A percentile compares a stretch with the other conserved stretches of the same genome.
These are phyloP conservation scores for Neogale vison DNA, from an alignment of 2,113 vertebrate genomes.

Conservation along the genomic window DNA sequence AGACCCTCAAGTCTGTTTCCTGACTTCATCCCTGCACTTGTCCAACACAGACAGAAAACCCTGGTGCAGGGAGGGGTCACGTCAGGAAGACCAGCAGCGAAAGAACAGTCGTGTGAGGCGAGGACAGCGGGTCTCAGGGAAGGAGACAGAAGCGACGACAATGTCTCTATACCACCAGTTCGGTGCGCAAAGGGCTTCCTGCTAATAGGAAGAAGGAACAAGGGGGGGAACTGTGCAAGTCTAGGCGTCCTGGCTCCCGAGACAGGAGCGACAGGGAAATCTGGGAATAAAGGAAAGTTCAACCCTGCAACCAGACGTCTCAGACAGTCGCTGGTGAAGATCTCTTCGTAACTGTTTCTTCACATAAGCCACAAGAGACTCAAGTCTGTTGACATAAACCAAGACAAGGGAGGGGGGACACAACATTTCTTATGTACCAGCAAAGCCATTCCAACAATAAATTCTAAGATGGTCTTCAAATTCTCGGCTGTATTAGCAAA, in stretches of 20 bases:
- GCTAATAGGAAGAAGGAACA: not conserved
- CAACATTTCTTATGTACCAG: not conserved
- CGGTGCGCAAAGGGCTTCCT: not conserved
- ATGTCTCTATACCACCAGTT: not conserved
- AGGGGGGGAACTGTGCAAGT: not conserved
- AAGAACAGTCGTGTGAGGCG: not conserved
- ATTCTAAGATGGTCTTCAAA: slow-evolving; percentile 14
- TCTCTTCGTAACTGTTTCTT: not conserved
- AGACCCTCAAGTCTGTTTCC: not conserved
- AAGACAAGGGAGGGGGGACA: not conserved
- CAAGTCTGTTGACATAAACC: not conserved
- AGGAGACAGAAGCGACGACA: not conserved
- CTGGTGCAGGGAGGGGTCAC: not conserved
- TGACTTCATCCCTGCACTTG: not conserved
- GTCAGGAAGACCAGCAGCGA: not conserved
- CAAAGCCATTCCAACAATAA: not conserved
- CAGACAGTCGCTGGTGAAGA: not conserved
- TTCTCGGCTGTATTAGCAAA: not conserved
- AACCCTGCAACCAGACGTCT: not conserved
- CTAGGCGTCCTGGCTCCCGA: not conserved
- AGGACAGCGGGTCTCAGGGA: not conserved
- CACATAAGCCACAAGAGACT: not conserved
- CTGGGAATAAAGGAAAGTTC: not conserved
- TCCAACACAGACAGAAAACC: not conserved
- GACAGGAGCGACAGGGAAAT: not conserved